Percentiles rank a stretch among this genome's conserved stretches.
Conservation (phyloP, 2,113 vertebrate genomes). For the Pseudopodoces humilis region DNA sequence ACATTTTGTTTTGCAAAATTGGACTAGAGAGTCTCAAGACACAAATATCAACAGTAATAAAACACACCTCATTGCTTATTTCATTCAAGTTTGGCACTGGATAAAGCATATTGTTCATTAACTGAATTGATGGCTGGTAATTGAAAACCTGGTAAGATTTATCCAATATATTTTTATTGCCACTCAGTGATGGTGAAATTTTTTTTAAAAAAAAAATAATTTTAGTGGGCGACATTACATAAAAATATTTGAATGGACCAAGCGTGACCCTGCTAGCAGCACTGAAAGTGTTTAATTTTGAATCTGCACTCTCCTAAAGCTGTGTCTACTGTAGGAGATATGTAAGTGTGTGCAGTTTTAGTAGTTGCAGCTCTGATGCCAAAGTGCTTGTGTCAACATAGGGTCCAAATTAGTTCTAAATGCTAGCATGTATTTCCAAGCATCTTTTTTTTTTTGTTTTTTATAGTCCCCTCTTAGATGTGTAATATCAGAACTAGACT, state of each 20-base stretch:
- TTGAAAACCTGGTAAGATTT: not conserved
- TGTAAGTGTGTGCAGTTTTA: not conserved
- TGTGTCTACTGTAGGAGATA: not conserved
- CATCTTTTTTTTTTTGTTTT: not conserved
- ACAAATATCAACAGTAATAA: not conserved
- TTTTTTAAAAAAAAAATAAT: not conserved
- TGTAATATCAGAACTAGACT: not conserved
- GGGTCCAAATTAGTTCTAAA: not conserved
- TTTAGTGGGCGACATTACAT: not conserved
- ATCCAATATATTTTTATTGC: not conserved
- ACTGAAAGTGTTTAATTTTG: not conserved
- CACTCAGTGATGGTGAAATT: not conserved
- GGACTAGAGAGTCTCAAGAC: not conserved
- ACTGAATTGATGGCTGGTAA: not conserved
- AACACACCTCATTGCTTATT: not conserved
- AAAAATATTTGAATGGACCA: not conserved
- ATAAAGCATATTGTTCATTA: not conserved
- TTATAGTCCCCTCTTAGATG: not conserved
- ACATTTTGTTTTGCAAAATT: not conserved
- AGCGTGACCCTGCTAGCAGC: not conserved
- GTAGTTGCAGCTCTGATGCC: not conserved
- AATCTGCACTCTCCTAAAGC: not conserved
- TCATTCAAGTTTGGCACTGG: not conserved
- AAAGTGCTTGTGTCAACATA: not conserved
- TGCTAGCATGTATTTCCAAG: not conserved